Conservation (phyloP, 30 jellyfish, hydroid and myxozoan species). For the Clytia hemisphaerica region DNA sequence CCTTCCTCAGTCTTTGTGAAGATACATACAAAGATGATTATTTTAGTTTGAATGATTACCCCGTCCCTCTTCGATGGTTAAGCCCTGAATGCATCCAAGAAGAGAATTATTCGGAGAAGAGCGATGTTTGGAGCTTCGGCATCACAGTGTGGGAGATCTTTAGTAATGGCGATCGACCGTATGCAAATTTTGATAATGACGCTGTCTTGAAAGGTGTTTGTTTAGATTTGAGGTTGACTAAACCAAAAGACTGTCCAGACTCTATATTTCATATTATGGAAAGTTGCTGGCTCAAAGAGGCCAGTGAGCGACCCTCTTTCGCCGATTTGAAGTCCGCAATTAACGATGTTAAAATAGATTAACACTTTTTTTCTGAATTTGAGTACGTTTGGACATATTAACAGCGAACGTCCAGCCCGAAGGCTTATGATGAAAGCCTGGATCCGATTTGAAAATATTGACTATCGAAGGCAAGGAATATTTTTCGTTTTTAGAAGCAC, state of each 20-base stretch:
- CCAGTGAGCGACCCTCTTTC: slow-evolving; percentile 70
- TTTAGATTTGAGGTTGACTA: slow-evolving; percentile 38
- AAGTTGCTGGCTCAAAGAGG: slow-evolving; percentile 57
- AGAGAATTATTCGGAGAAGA: slow-evolving; percentile 76
- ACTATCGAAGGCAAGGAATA: no score
- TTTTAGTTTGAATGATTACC: slow-evolving; percentile 45
- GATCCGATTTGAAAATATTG: no score
- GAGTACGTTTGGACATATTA: no score
- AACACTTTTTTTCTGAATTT: no score
- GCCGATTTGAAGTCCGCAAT: slow-evolving; percentile 47
- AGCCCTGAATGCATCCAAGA: slow-evolving; percentile 77
- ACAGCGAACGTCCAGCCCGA: no score
- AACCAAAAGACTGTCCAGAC: slow-evolving; percentile 41
- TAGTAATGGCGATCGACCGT: slow-evolving; percentile 64
- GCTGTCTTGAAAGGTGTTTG: slow-evolving; percentile 47
- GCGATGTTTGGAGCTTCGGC: slow-evolving; percentile 95
- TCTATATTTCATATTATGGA: slow-evolving; percentile 36
- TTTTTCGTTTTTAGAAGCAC: no score
- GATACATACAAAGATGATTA: slow-evolving; percentile 63
- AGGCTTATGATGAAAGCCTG: no score
- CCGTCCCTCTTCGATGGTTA: slow-evolving; percentile 89
- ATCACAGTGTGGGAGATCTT: slow-evolving; percentile 81
- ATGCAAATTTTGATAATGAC: slow-evolving; percentile 47
- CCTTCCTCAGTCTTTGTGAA: slow-evolving; percentile 84
- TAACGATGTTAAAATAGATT: slow-evolving; percentile 54